Evolutionary conservation across 2,113 vertebrate species (phyloP), one percentile per base, ranked within the genome.

Genomic region (Lophius piscatorius): DNA sequence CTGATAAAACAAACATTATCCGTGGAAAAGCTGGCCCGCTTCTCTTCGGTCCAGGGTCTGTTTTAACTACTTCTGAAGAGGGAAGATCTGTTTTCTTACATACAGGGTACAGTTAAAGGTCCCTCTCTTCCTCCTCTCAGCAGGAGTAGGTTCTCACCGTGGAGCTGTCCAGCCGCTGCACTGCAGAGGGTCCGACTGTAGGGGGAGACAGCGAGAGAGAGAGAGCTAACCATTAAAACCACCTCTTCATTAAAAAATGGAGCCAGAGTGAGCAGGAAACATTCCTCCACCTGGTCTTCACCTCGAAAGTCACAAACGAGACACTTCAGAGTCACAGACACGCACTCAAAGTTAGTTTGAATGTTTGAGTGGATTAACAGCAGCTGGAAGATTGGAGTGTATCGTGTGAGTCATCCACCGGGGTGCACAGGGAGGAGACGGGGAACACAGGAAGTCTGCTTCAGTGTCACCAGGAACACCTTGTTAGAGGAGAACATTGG

Each of bases 61-160:
- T 45, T 72, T 63, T 35, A 46, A 40, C 21, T 13, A 11, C 24
- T n/a, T 57, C 50, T 61, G 16, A 70, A 55, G 57, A 68, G 72
- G 62, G 36, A 66, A 28, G 73, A 47, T 63, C 74, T 71, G 76
- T 70, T 76, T 81, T 48, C 76, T 83, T 75, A 89, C 94, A 95
- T 92, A 98, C 96, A 93, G 83, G 45, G 70, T 67, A 77, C 63
- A 82, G 76, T 79, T 77, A 69, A 76, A 82, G 61, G 78, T 91
- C 89, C 59, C 74, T 90, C 92, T 91, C 90, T 90, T 92, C 91
- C 91, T 86, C 90, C 91, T 90, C 93, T 99, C 96, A 99, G 94
- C 97, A 99, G 90, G 97, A 98, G 83, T 99, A 99, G 90, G 97
- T 99, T 87, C 97, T 96, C 92, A 98, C 95, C 92, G 96, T 96